phyloP scores from a whole-genome alignment of 2,113 vertebrate species.

The Podarcis raffonei region DNA sequence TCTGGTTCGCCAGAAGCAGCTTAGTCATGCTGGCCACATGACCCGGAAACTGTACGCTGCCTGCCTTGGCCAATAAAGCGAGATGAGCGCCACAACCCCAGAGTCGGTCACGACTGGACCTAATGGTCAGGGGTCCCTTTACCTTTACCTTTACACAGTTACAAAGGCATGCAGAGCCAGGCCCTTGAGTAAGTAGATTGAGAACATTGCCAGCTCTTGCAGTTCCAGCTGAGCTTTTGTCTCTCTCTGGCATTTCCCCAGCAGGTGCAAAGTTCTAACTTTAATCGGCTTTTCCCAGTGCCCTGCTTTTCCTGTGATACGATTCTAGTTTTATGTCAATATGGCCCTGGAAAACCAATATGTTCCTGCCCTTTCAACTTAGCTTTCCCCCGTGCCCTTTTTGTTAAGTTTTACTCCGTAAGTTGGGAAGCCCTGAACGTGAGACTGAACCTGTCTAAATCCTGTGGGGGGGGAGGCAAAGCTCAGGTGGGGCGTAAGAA shows the following conservation, averaged over 20 bases:
- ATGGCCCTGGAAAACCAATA: slow-evolving; percentile 2
- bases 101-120: too few relatives aligned
- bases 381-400: not conserved
- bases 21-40: too few relatives aligned
- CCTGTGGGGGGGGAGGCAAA: too few relatives aligned
- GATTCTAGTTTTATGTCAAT: not conserved
- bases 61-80: too few relatives aligned
- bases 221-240: not conserved
- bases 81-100: too few relatives aligned
- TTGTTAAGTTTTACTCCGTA: not conserved
- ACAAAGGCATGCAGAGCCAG: not conserved
- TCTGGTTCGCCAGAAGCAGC: too few relatives aligned
- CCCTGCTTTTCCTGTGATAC: not conserved
- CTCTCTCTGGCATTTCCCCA: not conserved
- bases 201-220: slow-evolving; percentile 1
- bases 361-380: slow-evolving; percentile 10
- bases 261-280: not conserved
- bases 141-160: not conserved
- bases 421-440: not conserved
- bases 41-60: fast-evolving
- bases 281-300: not conserved
- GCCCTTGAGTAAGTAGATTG: not conserved
- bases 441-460: not conserved
- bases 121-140: too few relatives aligned
- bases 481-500: too few relatives aligned